Conservation (phyloP, 1,140 invertebrate genomes). For the Cheumatopsyche charites region DNA sequence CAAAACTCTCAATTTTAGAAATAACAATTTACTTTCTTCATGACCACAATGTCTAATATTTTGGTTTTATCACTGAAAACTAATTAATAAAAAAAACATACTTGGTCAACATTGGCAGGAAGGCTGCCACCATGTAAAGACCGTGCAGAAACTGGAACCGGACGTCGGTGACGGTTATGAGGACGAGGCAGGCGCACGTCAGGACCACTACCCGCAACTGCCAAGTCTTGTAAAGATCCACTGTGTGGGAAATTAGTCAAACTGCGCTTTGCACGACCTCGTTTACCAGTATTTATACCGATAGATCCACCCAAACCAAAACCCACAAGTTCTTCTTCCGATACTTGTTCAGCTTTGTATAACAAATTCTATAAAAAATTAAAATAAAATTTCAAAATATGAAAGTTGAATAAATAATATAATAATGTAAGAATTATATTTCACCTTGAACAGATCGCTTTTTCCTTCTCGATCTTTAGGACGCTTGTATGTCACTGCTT, state of each 20-base stretch:
- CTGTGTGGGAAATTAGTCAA: constrained; percentile 50
- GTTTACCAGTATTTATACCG: constrained; percentile 43
- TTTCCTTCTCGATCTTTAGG: constrained; percentile 79
- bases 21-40: no score
- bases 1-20: no score
- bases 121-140: constrained; percentile 58
- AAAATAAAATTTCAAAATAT: constrained; percentile 19
- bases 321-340: constrained; percentile 51
- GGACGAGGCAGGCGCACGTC: constrained; percentile 52
- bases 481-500: constrained; percentile 77
- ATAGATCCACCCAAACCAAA: background rate
- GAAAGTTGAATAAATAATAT: background rate
- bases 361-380: constrained; percentile 54
- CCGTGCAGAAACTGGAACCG: constrained; percentile 54
- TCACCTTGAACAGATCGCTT: constrained; percentile 76
- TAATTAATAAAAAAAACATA: constrained; percentile 47
- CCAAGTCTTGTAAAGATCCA: constrained; percentile 55
- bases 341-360: constrained; percentile 53
- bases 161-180: constrained; percentile 51
- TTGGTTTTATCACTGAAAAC: background rate
- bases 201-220: constrained; percentile 53
- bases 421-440: constrained; percentile 35
- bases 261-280: constrained; percentile 51
- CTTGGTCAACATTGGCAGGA: constrained; percentile 60
- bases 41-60: no score